Base-by-base conservation (phyloP, 2,888 invertebrate species). In the Listrodromus nycthemerus region DNA sequence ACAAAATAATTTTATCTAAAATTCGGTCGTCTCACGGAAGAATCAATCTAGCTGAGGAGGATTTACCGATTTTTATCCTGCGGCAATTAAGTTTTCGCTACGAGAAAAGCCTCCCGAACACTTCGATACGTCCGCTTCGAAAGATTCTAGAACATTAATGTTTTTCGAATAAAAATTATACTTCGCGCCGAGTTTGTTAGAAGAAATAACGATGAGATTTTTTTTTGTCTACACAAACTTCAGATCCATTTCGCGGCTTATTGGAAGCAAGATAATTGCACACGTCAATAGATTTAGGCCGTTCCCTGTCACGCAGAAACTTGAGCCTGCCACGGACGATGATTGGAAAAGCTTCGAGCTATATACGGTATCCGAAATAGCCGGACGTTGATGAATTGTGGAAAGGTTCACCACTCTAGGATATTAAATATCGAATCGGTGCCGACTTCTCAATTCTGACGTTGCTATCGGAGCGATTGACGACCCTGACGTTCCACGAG, bases 341-440 rank as follows among this genome's bases (percentile, higher is more conserved):
- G 86, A 89, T 88, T 86, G 86, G 86, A 87, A 89, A 89, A 84
- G 82, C 83, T 86, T 86, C 80, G 16, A 61, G 30, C 61, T n/a
- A n/a, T n/a, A 70, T 77, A 84, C 81, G 66, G 65, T 80, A 58
- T 61, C 66, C 76, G 71, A 52, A 55, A 65, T 80, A 85, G 83
- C 73, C 83, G 85, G 85, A 86, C 84, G 71, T 86, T 83, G 84
- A 87, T 88, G 85, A 88, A 61, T 86, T 81, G 82, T 67, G 24
- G 67, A 70, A 76, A 77, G 77, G 80, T 79, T 84, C 80, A 80
- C 87, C 24, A 85, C 86, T 87, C 86, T 85, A 83, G 74, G 86
- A 88, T 88, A 88, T 87, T 87, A 86, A 87, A 88, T 82, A 86
- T 83, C 83, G 82, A 70, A 67, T 80, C 80, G 33, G 58, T 21